These are phyloP conservation scores for Oreochromis mossambicus DNA, from an alignment of 2,797 vertebrate genomes.

Conservation along the genomic window DNA sequence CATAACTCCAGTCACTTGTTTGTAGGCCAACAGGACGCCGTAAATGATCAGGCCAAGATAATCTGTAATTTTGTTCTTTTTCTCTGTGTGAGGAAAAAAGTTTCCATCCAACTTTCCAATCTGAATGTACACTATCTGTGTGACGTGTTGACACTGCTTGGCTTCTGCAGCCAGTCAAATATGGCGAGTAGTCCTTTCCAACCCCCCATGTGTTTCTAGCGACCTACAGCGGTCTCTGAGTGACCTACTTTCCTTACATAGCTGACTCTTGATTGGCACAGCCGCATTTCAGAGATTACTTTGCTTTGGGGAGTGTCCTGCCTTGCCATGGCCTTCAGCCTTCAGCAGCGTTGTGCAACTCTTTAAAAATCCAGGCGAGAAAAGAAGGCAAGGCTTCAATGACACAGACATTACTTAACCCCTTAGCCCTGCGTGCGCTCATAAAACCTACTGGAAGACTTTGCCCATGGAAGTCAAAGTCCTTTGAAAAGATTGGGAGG, in stretches of 20 bases:
- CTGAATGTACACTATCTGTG: background rate
- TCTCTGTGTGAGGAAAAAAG: background rate
- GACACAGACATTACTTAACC: background rate
- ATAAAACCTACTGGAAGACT: background rate
- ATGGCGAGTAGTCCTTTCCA: conserved; percentile 10
- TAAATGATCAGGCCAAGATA: background rate
- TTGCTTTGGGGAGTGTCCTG: conserved; percentile 37
- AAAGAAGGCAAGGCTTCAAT: background rate
- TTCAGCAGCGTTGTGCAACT: conserved; percentile 37
- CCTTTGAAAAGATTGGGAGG: background rate
- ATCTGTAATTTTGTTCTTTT: background rate
- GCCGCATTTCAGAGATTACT: conserved; percentile 25
- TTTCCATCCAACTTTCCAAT: background rate
- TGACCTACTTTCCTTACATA: conserved; percentile 74
- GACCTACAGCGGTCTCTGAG: conserved; percentile 22
- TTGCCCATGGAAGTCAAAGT: background rate
- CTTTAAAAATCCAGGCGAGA: background rate
- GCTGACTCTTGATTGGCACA: conserved; percentile 28
- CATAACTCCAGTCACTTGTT: background rate
- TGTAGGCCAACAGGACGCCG: background rate
- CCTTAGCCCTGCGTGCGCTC: background rate
- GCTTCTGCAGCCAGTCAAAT: conserved; percentile 10
- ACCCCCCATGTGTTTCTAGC: background rate
- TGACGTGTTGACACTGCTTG: background rate
- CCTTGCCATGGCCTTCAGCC: conserved; percentile 21